Evolutionary conservation across 2,888 invertebrate genomes (phyloP).

Genomic region (Gerris lacustris): DNA sequence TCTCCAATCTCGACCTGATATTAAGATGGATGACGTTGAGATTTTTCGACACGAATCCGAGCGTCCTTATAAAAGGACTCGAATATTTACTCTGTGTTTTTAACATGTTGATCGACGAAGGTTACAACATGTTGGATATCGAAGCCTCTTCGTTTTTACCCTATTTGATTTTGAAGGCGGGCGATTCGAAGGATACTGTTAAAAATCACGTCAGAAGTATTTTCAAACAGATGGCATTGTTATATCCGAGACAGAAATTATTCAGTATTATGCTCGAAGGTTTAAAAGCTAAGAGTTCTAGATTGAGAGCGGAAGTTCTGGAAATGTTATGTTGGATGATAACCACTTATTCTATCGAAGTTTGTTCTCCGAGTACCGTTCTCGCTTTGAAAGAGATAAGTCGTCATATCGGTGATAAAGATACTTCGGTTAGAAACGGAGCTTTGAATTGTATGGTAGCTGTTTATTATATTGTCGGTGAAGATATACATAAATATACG

Average conservation of each 20-base stretch:
- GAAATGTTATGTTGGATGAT: slow-evolving; percentile 81
- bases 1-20: slow-evolving; percentile 85
- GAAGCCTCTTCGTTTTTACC: slow-evolving; percentile 92
- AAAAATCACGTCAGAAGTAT: slow-evolving; percentile 76
- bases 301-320: slow-evolving; percentile 90
- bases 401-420: slow-evolving; percentile 87
- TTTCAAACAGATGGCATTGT: slow-evolving; percentile 67
- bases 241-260: slow-evolving; percentile 79
- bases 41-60: slow-evolving; percentile 98
- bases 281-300: slow-evolving; percentile 88
- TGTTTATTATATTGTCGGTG: slow-evolving; percentile 82
- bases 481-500: slow-evolving; percentile 67
- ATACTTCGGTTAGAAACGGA: slow-evolving; percentile 89
- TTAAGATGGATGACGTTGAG: slow-evolving; percentile 92
- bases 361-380: slow-evolving; percentile 68
- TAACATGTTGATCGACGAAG: slow-evolving; percentile 59
- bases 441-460: slow-evolving; percentile 87
- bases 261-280: slow-evolving; percentile 89
- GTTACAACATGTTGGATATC: slow-evolving; percentile 76
- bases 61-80: slow-evolving; percentile 86
- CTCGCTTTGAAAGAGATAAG: slow-evolving; percentile 81
- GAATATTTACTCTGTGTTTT: slow-evolving; percentile 82
- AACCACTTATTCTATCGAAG: slow-evolving; percentile 68
- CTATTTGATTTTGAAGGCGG: slow-evolving; percentile 84
- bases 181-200: slow-evolving; percentile 91